Conservation (phyloP, 2,888 invertebrate species). For the Rhagonycha fulva region DNA sequence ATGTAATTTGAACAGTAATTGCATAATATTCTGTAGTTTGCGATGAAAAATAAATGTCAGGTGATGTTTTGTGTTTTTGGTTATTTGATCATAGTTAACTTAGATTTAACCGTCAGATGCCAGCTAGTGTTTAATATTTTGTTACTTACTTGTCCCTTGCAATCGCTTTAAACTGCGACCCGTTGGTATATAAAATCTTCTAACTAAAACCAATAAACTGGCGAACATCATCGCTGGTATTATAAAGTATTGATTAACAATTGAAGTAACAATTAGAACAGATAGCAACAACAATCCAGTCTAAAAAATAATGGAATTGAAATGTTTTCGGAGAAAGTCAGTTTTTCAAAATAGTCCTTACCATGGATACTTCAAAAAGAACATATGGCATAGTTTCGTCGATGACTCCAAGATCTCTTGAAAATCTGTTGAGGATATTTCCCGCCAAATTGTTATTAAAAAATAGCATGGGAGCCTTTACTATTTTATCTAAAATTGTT, state of each 20-base stretch:
- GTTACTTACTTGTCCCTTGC: constrained; percentile 66
- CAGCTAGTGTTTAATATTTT: no score
- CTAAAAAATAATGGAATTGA: not conserved
- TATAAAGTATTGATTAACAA: constrained; percentile 70
- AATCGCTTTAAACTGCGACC: constrained; percentile 75
- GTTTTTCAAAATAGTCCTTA: constrained; percentile 16
- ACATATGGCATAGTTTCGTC: constrained; percentile 36
- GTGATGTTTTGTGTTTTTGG: no score
- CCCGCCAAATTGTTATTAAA: constrained; percentile 33
- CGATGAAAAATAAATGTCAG: no score
- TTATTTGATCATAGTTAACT: no score
- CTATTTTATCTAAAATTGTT: constrained; percentile 29
- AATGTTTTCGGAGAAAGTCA: not conserved
- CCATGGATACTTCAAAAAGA: constrained; percentile 29
- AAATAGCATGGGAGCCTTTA: constrained; percentile 34
- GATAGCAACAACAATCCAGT: constrained; percentile 26
- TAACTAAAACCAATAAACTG: constrained; percentile 63
- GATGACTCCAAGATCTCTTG: constrained; percentile 35
- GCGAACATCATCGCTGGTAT: constrained; percentile 68
- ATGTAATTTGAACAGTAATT: no score
- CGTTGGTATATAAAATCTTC: constrained; percentile 71
- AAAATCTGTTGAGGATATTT: constrained; percentile 37
- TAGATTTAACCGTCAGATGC: no score
- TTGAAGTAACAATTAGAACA: constrained; percentile 65
- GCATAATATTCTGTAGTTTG: no score